Base-by-base conservation (phyloP, 2,888 invertebrate species). In the Leucoma salicis region DNA sequence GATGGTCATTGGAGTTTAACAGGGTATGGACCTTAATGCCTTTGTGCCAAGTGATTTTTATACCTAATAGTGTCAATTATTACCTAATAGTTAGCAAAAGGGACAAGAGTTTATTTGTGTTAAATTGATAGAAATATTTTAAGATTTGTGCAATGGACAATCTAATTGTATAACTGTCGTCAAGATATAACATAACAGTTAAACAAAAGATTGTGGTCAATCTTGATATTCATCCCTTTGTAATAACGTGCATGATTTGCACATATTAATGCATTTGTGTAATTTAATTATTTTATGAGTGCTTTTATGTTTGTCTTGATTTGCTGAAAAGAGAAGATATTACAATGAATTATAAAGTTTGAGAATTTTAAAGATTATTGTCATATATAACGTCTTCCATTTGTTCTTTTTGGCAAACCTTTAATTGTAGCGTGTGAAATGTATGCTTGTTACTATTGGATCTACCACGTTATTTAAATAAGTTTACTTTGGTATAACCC, bases 21-120 rank as follows among this genome's bases (percentile, higher is more conserved):
- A 88, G 89, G 88, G 88, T 88, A 84, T 82, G 88, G 88, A 88
- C 88, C 85, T 83, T 71, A 74, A 73, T 83, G 89, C 89, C 89
- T 86, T 88, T 81, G 89, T 89, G 89, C 89, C 89, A 87, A 88
- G 89, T 88, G 88, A 88, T 88, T 84, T 87, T 77, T 80, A 67
- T 80, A 78, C 74, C 70, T 76, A 77, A 81, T 84, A 89, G 87
- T 83, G 86, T 89, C 87, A 89, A 88, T 87, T 88, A 86, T 72
- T 66, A 76, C 74, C 70, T 13, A 29, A 67, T 84, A 85, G 78
- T 79, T 86, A 85, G 79, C 71, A 69, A 80, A 81, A 74, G 58
- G 74, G 74, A 77, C 70, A 69, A 78, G 76, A 83, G 71, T 82
- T 78, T 82, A 82, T 79, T 74, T 70, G 78, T 82, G 79, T 85